Evolutionary conservation across 2,113 vertebrate species (phyloP), one percentile per base, ranked within the genome.

Genomic region (Takifugu bimaculatus): DNA sequence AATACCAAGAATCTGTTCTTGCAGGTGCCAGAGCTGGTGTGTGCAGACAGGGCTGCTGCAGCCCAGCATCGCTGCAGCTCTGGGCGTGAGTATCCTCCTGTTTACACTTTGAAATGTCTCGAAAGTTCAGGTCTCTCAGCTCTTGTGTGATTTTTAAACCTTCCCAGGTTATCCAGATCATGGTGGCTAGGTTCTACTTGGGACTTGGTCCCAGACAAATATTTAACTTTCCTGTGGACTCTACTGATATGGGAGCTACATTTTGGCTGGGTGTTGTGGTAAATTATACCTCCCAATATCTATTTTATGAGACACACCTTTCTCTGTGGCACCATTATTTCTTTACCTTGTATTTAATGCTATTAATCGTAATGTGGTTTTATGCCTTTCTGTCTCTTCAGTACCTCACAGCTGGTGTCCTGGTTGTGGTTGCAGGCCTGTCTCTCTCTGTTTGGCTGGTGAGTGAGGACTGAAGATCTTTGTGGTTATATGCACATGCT

Each of bases 231-330:
- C 25, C 20, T 20, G 50, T 14, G 0, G 63, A 69, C 49, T 26
- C 78, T 3, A 3, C 26, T 15, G 0, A 12, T 1, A 4, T 64
- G 13, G 26, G 48, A 60, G 68, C 55, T n/a, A 60, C 67, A 7
- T 84, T 79, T 60, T 91, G 86, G 84, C 72, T 90, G n/a, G 87
- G 88, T 11, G 75, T 35, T 25, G 26, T 80, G 82, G 88, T 91
- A 68, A 83, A 26, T 25, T 2, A 13, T 13, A 3, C 2, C 12
- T 9, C 6, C 13, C 13, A 13, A 1, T 43, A 13, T 20, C 20
- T 20, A 20, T 20, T 45, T 50, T 3, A 39, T 50, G 6, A 50
- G 13, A 32, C 20, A 20, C 20, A 20, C 20, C 20, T 20, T 20
- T 20, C 20, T 20, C 20, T 20, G 20, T 20, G 20, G 20, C 20